A percentile compares a stretch with the other conserved stretches of the same genome.
Conservation (phyloP, 1,140 invertebrate species). For the Danaus plexippus region DNA sequence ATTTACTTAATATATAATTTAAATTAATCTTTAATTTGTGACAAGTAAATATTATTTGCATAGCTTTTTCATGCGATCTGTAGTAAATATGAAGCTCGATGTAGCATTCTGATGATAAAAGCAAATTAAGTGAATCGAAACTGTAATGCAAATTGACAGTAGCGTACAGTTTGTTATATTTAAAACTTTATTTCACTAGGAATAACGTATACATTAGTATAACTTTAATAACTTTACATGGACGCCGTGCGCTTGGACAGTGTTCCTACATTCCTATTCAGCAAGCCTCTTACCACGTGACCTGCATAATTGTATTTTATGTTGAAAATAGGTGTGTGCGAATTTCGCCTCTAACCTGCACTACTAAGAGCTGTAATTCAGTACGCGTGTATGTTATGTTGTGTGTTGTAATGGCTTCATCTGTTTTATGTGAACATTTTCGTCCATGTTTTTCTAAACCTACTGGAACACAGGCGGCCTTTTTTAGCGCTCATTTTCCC, state of each 20-base stretch:
- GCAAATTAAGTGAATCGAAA: slow-evolving; percentile 13
- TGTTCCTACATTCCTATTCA: slow-evolving; percentile 22
- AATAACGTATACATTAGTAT: slow-evolving; percentile 11
- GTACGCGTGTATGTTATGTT: slow-evolving; percentile 8
- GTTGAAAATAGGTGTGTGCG: background rate
- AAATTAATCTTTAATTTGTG: too few species aligned
- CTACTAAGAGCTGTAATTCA: background rate
- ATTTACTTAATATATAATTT: too few species aligned
- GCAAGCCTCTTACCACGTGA: slow-evolving; percentile 23
- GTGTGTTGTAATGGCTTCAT: slow-evolving; percentile 20
- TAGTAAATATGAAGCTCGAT: background rate
- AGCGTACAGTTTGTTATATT: slow-evolving; percentile 5
- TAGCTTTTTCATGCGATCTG: too few species aligned
- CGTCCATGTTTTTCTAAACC: slow-evolving; percentile 21
- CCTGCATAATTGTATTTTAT: slow-evolving; percentile 20
- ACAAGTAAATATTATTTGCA: too few species aligned
- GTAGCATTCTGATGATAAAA: slow-evolving; percentile 16
- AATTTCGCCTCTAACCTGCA: background rate
- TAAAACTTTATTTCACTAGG: slow-evolving; percentile 1
- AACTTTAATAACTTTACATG: slow-evolving; percentile 5
- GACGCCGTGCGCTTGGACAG: slow-evolving; percentile 14
- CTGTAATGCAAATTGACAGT: slow-evolving; percentile 20
- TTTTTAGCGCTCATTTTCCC: slow-evolving; percentile 6
- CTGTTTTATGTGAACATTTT: slow-evolving; percentile 24
- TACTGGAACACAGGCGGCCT: slow-evolving; percentile 14